A percentile compares a stretch with the other conserved stretches of the same genome.
Evolutionary conservation across 2,888 invertebrate genomes (phyloP).

Genomic region (Lycophotia porphyrea): DNA sequence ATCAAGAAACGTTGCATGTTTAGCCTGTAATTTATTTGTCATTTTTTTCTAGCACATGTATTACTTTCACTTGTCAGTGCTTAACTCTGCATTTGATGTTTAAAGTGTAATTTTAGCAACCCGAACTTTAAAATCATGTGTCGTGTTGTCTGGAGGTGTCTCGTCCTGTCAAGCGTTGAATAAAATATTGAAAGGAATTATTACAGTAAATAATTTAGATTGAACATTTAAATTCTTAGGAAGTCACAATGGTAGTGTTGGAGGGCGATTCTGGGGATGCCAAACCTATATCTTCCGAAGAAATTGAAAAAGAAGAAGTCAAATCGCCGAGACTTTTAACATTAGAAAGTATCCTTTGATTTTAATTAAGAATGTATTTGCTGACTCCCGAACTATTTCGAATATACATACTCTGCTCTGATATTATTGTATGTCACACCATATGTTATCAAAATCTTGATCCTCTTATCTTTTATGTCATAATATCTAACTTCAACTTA

Average conservation of each 20-base stretch:
- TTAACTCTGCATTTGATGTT: constrained; percentile 5
- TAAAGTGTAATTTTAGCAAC: neutral
- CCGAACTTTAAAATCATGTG: constrained; percentile 44
- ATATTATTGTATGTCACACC: neutral
- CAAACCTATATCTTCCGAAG: constrained; percentile 77
- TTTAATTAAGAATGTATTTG: neutral
- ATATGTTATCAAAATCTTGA: neutral
- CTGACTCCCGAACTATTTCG: neutral
- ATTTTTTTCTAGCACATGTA: neutral
- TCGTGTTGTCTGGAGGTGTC: constrained; percentile 64
- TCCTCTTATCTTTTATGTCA: constrained; percentile 7
- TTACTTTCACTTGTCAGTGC: neutral
- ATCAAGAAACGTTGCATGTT: neutral
- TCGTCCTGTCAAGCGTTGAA: constrained; percentile 30
- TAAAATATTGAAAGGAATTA: constrained; percentile 21
- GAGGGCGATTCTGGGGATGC: constrained; percentile 84
- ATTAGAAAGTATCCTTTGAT: constrained; percentile 91
- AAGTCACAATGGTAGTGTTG: constrained; percentile 81
- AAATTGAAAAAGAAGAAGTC: constrained; percentile 78
- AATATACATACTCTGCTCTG: neutral
- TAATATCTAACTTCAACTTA: constrained; percentile 1
- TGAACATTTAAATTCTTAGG: constrained; percentile 40
- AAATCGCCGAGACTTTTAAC: constrained; percentile 83
- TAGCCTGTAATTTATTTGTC: neutral
- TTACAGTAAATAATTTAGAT: neutral